Evolutionary conservation across 2,888 invertebrate genomes (phyloP), one percentile per base, ranked within the genome.

Genomic region (Lithosia quadra): DNA sequence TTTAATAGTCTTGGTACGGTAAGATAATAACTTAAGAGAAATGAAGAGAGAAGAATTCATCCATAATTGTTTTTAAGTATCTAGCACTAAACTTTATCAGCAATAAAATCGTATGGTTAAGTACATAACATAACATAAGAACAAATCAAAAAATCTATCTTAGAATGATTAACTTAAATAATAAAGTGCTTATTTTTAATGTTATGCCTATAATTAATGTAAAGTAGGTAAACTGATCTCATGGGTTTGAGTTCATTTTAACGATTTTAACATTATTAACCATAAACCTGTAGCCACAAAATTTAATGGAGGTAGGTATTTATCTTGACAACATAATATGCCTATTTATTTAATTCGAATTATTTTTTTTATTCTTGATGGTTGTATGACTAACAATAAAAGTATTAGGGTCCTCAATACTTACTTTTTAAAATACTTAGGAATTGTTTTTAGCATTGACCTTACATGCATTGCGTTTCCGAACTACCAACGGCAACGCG

Each of bases 401-500:
- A 43, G 5, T 18, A 7, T 34, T 1, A 34, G 33, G 8, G 10
- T 8, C 34, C 1, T 34, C 34, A 34, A 34, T 34, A 9, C 10
- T 10, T 39, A 28, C 0, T 15, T 15, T 13, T 39, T 4, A 2
- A 13, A 13, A 15, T 39, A 13, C 13, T 10, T 8, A 36, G 1
- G 10, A 9, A 36, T 34, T 34, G 8, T 34, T 34, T 34, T 10
- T 81, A 76, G 78, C 79, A 79, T 75, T 70, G 84, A 90, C 92
- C 92, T 93, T 90, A 90, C 88, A 84, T 92, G 91, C 92, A 92
- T 87, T 88, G 81, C 80, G 84, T 90, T 92, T 93, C 91, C 92
- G 90, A 83, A 87, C 83, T 87, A 82, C 81, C 77, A 73, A 80
- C 75, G n/a, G n/a, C n/a, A n/a, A n/a, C n/a, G n/a, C n/a, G n/a